Evolutionary conservation across 1,140 invertebrate species (phyloP), one percentile per base, ranked within the genome.

Genomic region (Nylanderia fulva): DNA sequence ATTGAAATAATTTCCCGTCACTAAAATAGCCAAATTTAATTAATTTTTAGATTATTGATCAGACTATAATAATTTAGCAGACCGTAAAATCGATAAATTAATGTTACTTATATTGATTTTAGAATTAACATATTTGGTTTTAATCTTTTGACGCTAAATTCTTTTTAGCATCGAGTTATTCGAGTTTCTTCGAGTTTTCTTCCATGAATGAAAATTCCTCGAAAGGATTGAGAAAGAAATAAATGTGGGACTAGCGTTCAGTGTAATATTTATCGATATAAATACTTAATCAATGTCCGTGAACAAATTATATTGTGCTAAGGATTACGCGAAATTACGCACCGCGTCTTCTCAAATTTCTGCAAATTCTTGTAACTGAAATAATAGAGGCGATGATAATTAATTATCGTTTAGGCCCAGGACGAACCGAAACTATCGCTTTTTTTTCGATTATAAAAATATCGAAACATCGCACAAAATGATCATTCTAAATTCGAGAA

Each of bases 191-290:
- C 21, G 6, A 4, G 1, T 15, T 45, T 60, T 39, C 7, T 42
- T 33, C 24, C 0, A 33, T 24, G 36, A 54, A 4, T 2, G 2
- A 71, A 33, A 42, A 27, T 21, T 1, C n/a, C n/a, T 27, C 13
- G 54, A 45, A 58, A 29, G 13, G 7, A 83, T 24, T 68, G 77
- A 84, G 71, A 85, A 61, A 29, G 76, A 76, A 60, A 84, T 63
- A 61, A 83, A 8, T n/a, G n/a, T n/a, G 4, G 4, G 13, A 72
- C 13, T 82, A 82, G 52, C 77, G 24, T 82, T 82, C 27, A 39
- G 18, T 45, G 77, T 82, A 82, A 82, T 82, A 82, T 72, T 82
- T 82, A 82, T 82, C 39, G 39, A 82, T 71, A 80, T 60, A 72
- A n/a, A 13, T 85, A 56, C 45, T 85, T 66, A 66, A 66, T 85